Conservation (phyloP, 2,113 vertebrate genomes). For the Stegostoma tigrinum region DNA sequence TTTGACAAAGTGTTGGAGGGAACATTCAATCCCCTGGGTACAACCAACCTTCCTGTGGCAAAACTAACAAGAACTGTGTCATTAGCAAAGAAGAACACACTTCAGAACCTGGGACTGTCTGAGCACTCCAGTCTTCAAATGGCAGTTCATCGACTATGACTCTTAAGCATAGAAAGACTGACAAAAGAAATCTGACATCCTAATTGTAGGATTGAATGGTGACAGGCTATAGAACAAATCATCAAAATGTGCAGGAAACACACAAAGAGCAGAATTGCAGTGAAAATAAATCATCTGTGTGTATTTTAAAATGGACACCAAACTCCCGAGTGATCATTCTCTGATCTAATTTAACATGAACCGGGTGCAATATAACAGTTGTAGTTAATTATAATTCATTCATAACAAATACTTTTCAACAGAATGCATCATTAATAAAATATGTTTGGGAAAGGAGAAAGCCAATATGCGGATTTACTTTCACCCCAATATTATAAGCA, state of each 20-base stretch:
- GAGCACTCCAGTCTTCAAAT: conserved; percentile 1
- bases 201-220: conserved; percentile 34
- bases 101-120: conserved; percentile 23
- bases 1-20: conserved; percentile 37
- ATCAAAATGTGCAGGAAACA: conserved; percentile 25
- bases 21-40: conserved; percentile 35
- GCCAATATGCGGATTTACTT: neutral
- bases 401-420: neutral
- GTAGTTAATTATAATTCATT: neutral
- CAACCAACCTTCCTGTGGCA: conserved; percentile 20
- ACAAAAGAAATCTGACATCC: conserved; percentile 18
- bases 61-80: conserved; percentile 35
- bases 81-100: conserved; percentile 35
- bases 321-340: neutral
- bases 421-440: neutral
- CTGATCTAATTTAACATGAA: neutral
- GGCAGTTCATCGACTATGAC: conserved; percentile 17
- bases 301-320: conserved; percentile 10
- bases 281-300: conserved; percentile 26
- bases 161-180: conserved; percentile 29
- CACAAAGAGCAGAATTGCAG: conserved; percentile 23
- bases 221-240: conserved; percentile 4
- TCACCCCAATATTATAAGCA: neutral
- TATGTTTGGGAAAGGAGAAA: neutral
- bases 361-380: neutral